A percentile compares a stretch with the other conserved stretches of the same genome.
Conservation (phyloP, 2,888 invertebrate genomes). For the Hanleya hanleyi region DNA sequence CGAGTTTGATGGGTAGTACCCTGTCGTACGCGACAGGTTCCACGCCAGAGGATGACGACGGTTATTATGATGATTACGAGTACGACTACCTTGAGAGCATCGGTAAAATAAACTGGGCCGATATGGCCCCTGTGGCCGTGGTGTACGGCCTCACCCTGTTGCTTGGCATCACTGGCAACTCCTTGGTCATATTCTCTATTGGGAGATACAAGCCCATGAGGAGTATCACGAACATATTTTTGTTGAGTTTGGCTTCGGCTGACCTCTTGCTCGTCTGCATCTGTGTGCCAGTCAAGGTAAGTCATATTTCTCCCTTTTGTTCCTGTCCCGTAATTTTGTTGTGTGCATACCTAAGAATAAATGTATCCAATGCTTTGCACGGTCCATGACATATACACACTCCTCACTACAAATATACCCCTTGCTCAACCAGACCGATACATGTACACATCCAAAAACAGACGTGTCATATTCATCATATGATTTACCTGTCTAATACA, state of each 20-base stretch:
- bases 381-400: no score
- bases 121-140: conserved; percentile 77
- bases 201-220: conserved; percentile 77
- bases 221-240: conserved; percentile 81
- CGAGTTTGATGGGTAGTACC: no score
- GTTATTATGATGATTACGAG: conserved; percentile 59
- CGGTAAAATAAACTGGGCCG: conserved; percentile 75
- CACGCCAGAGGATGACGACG: no score
- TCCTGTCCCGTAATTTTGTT: no score
- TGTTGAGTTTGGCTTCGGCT: conserved; percentile 81
- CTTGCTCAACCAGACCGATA: no score
- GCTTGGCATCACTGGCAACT: conserved; percentile 79
- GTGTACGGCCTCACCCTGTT: conserved; percentile 79
- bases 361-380: no score
- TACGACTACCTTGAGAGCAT: conserved; percentile 75
- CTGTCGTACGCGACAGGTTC: no score
- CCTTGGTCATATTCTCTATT: conserved; percentile 78
- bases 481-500: no score
- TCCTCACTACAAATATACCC: no score
- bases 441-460: no score
- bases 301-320: conserved; percentile 28
- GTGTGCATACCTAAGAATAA: no score
- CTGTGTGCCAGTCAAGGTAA: conserved; percentile 84
- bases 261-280: conserved; percentile 81
- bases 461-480: no score